These are phyloP conservation scores for Oreochromis spilurus DNA, from an alignment of 2,113 vertebrate species.

Conservation along the genomic window DNA sequence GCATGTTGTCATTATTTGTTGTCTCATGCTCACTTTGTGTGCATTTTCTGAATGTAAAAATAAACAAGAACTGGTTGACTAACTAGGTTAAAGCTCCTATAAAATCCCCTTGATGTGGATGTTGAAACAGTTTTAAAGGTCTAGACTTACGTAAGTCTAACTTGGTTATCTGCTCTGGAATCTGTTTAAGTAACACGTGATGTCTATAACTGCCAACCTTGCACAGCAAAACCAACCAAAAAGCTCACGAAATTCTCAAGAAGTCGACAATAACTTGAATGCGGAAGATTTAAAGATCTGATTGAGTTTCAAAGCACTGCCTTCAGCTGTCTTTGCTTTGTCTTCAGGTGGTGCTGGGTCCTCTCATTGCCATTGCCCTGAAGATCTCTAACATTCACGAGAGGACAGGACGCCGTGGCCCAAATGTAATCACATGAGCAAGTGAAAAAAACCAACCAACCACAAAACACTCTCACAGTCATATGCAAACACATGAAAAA, in stretches of 20 bases:
- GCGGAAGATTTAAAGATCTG: background rate
- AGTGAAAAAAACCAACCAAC: background rate
- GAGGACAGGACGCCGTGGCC: slow-evolving; percentile 88
- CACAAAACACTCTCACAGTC: background rate
- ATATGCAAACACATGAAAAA: slow-evolving; percentile 3
- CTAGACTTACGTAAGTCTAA: background rate
- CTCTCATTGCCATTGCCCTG: slow-evolving; percentile 94
- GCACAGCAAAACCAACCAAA: background rate
- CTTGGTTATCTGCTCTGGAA: background rate
- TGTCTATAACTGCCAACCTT: background rate
- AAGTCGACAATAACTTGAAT: background rate
- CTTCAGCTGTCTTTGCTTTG: background rate
- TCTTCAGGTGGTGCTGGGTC: slow-evolving; percentile 88
- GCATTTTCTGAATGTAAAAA: background rate
- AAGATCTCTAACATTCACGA: slow-evolving; percentile 97
- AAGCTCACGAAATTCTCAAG: background rate
- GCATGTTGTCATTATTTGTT: background rate
- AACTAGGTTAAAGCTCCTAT: background rate
- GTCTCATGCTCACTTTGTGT: background rate
- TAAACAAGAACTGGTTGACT: background rate
- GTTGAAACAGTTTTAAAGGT: background rate
- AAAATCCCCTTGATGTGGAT: background rate
- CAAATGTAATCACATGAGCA: slow-evolving; percentile 92
- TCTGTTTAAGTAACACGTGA: background rate
- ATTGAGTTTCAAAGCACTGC: background rate